phyloP scores from a whole-genome alignment of 1,140 invertebrate genomes.

The Ostrea edulis region DNA sequence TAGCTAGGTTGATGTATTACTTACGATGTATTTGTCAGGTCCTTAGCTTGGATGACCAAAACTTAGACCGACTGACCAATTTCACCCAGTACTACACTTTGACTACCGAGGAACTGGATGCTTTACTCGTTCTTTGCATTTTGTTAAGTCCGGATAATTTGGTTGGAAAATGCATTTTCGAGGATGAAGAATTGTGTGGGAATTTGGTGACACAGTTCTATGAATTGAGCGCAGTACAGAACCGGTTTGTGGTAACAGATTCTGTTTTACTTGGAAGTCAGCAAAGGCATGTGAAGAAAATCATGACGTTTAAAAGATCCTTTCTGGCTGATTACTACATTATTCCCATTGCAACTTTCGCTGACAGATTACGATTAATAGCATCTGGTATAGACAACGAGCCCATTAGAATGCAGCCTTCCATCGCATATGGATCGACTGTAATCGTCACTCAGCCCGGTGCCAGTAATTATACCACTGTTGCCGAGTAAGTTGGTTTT shows the following conservation, averaged over 20 bases:
- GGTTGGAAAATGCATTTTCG: constrained; percentile 47
- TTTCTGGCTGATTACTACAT: constrained; percentile 46
- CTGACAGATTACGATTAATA: neutral
- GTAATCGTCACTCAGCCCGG: neutral
- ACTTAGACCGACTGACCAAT: constrained; percentile 32
- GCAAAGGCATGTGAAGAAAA: constrained; percentile 33
- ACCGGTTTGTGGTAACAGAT: constrained; percentile 45
- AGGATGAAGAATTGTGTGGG: constrained; percentile 44
- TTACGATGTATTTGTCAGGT: constrained; percentile 44
- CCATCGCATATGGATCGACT: neutral
- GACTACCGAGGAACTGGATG: neutral
- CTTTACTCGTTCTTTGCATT: constrained; percentile 34
- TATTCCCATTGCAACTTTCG: constrained; percentile 26
- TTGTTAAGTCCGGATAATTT: constrained; percentile 24
- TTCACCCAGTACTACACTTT: constrained; percentile 31
- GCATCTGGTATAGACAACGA: neutral
- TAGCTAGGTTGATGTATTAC: constrained; percentile 54
- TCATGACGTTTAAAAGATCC: constrained; percentile 46
- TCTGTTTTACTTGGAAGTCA: constrained; percentile 36
- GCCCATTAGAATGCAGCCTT: neutral
- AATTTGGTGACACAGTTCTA: constrained; percentile 40
- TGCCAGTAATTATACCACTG: no score
- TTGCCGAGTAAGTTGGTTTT: no score
- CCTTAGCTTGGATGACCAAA: constrained; percentile 3
- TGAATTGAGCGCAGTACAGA: neutral